phyloP scores from a whole-genome alignment of 2,888 invertebrate species.

The Eledone cirrhosa region DNA sequence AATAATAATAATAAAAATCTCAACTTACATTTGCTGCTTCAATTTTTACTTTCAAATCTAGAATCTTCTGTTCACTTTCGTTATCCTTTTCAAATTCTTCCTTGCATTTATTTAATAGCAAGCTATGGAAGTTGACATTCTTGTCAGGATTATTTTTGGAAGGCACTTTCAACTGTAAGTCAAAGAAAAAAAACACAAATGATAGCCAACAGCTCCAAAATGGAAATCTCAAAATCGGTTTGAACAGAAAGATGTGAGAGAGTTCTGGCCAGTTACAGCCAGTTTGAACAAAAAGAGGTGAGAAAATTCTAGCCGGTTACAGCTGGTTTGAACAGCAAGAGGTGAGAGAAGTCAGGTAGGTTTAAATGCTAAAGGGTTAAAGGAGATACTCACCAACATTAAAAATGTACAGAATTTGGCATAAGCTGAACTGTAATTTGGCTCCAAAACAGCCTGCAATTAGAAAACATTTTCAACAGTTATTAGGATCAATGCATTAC shows the following conservation, averaged over 20 bases:
- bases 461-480: neutral
- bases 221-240: neutral
- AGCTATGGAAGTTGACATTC: constrained; percentile 13
- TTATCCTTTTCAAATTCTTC: constrained; percentile 16
- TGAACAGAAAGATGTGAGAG: too few relatives aligned
- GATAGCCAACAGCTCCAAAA: too few relatives aligned
- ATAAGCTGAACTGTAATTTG: constrained; percentile 13
- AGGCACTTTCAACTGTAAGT: neutral
- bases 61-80: constrained; percentile 18
- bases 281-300: too few relatives aligned
- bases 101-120: constrained; percentile 4
- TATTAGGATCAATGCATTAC: too few relatives aligned
- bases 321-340: too few relatives aligned
- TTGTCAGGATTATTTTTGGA: constrained; percentile 8
- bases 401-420: constrained; percentile 23
- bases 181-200: neutral
- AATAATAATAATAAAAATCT: too few relatives aligned
- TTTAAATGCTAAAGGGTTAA: too few relatives aligned
- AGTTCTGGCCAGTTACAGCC: too few relatives aligned
- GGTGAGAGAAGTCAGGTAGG: too few relatives aligned
- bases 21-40: constrained; percentile 8
- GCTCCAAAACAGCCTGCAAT: constrained; percentile 18
- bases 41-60: neutral
- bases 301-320: too few relatives aligned
- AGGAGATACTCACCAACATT: constrained; percentile 7